Base-by-base conservation (phyloP, 2,113 vertebrate species). In the Ophiodon elongatus region DNA sequence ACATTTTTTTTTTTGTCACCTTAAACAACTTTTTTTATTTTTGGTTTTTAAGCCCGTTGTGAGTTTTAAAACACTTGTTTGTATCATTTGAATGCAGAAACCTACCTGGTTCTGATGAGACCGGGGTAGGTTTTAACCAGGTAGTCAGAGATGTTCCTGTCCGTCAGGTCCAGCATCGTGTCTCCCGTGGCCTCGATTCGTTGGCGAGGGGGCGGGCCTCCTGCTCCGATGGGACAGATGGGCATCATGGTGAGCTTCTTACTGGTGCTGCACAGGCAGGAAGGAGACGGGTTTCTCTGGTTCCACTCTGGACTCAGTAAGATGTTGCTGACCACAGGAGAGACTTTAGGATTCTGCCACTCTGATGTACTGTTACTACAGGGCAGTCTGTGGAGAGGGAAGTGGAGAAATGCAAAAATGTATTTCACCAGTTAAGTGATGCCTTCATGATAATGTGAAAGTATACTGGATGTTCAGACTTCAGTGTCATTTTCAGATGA, bases 71-170 rank as follows among this genome's bases (percentile, higher is more conserved):
- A 74, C 21, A 7, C 31, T 2, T 52, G n/a, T 13, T 41, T n/a
- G 7, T 14, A n/a, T 43, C 0, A 13, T 23, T 59, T 37, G 4
- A 52, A 54, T 11, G 57, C 29, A 47, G 29, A 47, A 37, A 47
- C 83, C 76, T 91, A 97, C 98, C 97, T 99, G 86, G 94, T 94
- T 92, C 95, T 96, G 94, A 99, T 98, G 79, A 99, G 96, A 76
- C 64, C 91, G 23, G 98, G 96, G 60, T 99, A 99, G 0, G 98
- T 99, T 95, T 99, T 99, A 31, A 99, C 95, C 82, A 99, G 93
- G 93, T 95, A 99, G 94, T 99, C 98, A 0, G 98, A 97, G 92
- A 99, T 95, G 89, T 99, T 99, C 91, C 96, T 95, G 75, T 95
- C 80, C 0, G 97, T 99, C 47, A 99, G 95, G 77, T 99, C 97